A percentile compares a stretch with the other conserved stretches of the same genome.
Evolutionary conservation across 1,140 invertebrate genomes (phyloP).

Genomic region (Medauroidea extradentata): DNA sequence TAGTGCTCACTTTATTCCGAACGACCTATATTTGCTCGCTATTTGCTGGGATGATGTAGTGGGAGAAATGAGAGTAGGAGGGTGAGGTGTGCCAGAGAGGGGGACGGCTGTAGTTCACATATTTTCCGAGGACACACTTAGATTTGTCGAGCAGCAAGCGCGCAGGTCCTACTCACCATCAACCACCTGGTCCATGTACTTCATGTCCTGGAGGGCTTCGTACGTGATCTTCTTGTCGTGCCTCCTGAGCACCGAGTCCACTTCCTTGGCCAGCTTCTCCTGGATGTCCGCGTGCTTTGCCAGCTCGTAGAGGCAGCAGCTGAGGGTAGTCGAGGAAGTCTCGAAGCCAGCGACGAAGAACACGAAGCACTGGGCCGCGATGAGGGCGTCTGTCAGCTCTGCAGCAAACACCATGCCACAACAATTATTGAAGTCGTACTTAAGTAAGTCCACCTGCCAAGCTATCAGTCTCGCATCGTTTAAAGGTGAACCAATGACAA

Average conservation of each 20-base stretch:
- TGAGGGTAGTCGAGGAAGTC: slow-evolving; percentile 42
- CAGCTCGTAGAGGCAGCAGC: slow-evolving; percentile 42
- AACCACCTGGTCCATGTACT: slow-evolving; percentile 45
- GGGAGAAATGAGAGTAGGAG: too few relatives aligned
- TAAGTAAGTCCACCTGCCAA: too few relatives aligned
- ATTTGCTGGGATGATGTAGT: too few relatives aligned
- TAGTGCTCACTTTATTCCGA: too few relatives aligned
- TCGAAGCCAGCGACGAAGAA: slow-evolving; percentile 40
- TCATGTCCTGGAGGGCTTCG: slow-evolving; percentile 40
- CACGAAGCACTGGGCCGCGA: slow-evolving; percentile 1
- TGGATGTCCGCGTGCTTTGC: slow-evolving; percentile 47
- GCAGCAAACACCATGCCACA: neutral
- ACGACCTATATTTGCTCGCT: too few relatives aligned
- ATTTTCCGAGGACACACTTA: too few relatives aligned
- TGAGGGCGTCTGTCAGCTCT: neutral
- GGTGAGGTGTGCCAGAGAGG: too few relatives aligned
- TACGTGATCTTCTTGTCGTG: slow-evolving; percentile 36
- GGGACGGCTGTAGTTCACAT: too few relatives aligned
- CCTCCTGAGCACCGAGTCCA: slow-evolving; percentile 31
- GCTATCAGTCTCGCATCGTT: too few relatives aligned
- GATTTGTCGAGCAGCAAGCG: too few relatives aligned
- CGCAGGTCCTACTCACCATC: slow-evolving; percentile 3
- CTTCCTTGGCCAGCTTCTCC: slow-evolving; percentile 42
- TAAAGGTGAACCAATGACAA: too few relatives aligned
- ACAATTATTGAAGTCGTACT: too few relatives aligned